A percentile compares a stretch with the other conserved stretches of the same genome.
phyloP scores from a whole-genome alignment of 2,888 invertebrate genomes.

The Diploptera punctata region DNA sequence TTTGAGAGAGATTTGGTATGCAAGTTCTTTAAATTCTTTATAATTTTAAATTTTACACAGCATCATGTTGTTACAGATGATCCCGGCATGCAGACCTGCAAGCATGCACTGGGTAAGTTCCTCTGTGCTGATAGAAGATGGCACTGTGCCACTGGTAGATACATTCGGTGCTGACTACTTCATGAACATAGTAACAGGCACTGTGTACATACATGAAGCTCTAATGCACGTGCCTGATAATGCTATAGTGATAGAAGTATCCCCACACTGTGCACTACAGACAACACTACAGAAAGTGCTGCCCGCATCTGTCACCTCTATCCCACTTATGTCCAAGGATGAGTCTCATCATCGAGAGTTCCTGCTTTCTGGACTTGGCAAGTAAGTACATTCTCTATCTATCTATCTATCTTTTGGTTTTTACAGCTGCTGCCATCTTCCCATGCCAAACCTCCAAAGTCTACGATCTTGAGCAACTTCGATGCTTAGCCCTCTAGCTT shows the following conservation, averaged over 20 bases:
- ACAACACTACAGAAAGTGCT: constrained; percentile 89
- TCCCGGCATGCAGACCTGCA: constrained; percentile 79
- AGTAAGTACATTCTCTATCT: constrained; percentile 58
- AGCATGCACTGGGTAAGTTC: constrained; percentile 89
- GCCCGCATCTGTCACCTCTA: constrained; percentile 72
- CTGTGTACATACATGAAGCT: constrained; percentile 93
- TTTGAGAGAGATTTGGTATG: too few relatives aligned
- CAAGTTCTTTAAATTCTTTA: too few relatives aligned
- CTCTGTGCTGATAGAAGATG: constrained; percentile 85
- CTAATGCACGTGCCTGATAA: constrained; percentile 83
- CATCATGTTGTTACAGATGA: constrained; percentile 66
- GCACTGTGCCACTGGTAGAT: constrained; percentile 78
- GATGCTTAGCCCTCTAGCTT: too few relatives aligned
- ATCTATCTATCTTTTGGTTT: not conserved
- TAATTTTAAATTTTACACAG: too few relatives aligned
- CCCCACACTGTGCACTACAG: constrained; percentile 93
- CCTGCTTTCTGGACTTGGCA: constrained; percentile 81
- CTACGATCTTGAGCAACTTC: too few relatives aligned
- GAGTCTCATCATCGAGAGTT: constrained; percentile 77
- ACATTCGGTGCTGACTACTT: constrained; percentile 92
- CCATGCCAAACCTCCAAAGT: too few relatives aligned
- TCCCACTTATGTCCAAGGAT: constrained; percentile 85
- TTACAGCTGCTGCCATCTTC: too few relatives aligned
- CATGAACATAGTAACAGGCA: constrained; percentile 93
- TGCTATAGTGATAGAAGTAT: constrained; percentile 89